Conservation (phyloP, 2,888 invertebrate genomes). For the Acrobasis consociella region DNA sequence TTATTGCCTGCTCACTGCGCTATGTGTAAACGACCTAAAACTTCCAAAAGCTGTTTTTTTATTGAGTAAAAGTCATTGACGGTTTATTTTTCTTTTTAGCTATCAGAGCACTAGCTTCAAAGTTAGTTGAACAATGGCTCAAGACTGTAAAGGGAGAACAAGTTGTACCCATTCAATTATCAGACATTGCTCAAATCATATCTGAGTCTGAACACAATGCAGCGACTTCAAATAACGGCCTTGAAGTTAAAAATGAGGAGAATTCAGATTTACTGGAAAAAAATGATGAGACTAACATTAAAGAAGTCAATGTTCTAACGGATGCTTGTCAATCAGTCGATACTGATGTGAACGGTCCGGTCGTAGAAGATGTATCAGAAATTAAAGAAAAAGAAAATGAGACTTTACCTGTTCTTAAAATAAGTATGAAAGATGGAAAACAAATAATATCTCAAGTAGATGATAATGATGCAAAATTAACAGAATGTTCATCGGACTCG, state of each 20-base stretch:
- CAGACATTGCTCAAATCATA: constrained; percentile 68
- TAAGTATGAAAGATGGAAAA: constrained; percentile 88
- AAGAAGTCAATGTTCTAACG: constrained; percentile 30
- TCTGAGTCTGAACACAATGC: constrained; percentile 41
- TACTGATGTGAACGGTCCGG: constrained; percentile 28
- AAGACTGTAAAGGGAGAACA: constrained; percentile 92
- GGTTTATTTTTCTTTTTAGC: constrained; percentile 76
- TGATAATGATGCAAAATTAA: constrained; percentile 56
- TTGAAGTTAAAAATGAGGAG: constrained; percentile 37
- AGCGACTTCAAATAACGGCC: constrained; percentile 45
- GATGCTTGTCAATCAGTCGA: constrained; percentile 35
- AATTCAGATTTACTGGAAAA: constrained; percentile 30
- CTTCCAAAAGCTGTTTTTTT: not conserved
- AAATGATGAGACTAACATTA: constrained; percentile 35
- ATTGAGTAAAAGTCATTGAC: constrained; percentile 32
- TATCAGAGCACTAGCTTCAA: constrained; percentile 89
- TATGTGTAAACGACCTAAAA: too few relatives aligned
- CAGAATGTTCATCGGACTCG: constrained; percentile 53
- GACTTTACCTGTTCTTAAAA: constrained; percentile 79
- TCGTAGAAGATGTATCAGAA: constrained; percentile 29
- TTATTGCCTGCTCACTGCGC: too few relatives aligned
- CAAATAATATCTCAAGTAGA: constrained; percentile 85
- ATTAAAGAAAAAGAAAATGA: constrained; percentile 43
- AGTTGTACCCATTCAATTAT: constrained; percentile 65
- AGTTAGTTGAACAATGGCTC: constrained; percentile 94